Evolutionary conservation across 2,888 invertebrate genomes (phyloP).

Genomic region (Phalera bucephala): DNA sequence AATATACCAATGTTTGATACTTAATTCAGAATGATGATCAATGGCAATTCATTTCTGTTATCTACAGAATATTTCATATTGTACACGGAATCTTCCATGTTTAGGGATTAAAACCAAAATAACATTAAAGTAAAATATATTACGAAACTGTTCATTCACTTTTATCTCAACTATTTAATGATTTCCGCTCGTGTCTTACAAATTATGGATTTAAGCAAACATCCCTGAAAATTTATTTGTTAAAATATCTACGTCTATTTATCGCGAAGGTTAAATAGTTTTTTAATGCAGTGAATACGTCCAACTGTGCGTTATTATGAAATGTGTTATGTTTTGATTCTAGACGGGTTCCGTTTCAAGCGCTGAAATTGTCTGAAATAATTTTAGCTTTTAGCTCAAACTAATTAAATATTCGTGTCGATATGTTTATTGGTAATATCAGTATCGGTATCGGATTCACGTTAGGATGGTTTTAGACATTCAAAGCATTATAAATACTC

Average conservation of each 20-base stretch:
- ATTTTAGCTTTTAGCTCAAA: neutral
- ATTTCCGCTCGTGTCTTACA: conserved; percentile 21
- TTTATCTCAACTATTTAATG: conserved; percentile 19
- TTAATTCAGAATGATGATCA: too few species aligned
- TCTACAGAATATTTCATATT: too few species aligned
- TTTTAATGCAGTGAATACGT: conserved; percentile 8
- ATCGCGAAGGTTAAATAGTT: conserved; percentile 12
- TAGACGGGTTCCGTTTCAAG: conserved; percentile 3
- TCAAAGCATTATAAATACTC: too few species aligned
- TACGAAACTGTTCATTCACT: conserved; percentile 5
- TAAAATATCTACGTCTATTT: conserved; percentile 25
- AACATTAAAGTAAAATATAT: conserved; percentile 1
- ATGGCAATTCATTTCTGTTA: too few species aligned
- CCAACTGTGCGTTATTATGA: conserved; percentile 5
- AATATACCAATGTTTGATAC: too few species aligned
- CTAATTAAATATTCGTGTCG: too few species aligned
- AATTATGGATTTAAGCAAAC: conserved; percentile 38
- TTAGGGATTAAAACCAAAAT: neutral
- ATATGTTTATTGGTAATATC: too few species aligned
- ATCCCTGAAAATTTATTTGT: conserved; percentile 40
- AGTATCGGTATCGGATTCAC: too few species aligned
- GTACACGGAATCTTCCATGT: too few species aligned
- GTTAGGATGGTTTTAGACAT: too few species aligned
- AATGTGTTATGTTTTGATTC: conserved; percentile 4
- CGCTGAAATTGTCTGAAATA: too few species aligned